Base-by-base conservation (phyloP, 2,888 invertebrate genomes). In the Pheosia gnoma region DNA sequence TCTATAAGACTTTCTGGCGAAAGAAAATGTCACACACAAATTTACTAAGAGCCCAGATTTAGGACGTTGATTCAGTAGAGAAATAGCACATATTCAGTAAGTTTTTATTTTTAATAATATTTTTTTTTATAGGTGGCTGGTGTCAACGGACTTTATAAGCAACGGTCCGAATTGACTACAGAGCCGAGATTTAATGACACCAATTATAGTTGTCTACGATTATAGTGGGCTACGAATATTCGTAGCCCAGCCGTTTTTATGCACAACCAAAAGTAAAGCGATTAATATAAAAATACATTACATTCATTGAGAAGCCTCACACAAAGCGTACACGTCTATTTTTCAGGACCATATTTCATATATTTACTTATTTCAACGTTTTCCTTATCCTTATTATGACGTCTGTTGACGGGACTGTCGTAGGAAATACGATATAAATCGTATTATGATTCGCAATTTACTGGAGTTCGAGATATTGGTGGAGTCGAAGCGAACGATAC, bases 371-470 rank as follows among this genome's bases (percentile, higher is more conserved):
- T 41, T 56, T 54, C 13, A 41, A 38, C 38, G 0, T 38, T 39
- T 38, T 38, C 13, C 6, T 38, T n/a, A n/a, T 43, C 25, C 36
- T 36, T 7, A 57, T 57, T 45, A 10, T 36, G 43, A 43, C 8
- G 39, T 13, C 7, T 8, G 45, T 8, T 5, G 25, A 45, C 57
- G 10, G 57, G 3, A 6, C 10, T 57, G 45, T 57, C 45, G 45
- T 13, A 36, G 36, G 10, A 45, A 45, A 57, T 45, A 57, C 36
- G 57, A 57, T 45, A 57, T 3, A 45, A 45, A 57, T 45, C 45
- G 25, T 41, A 56, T 45, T 36, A 45, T 45, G 43, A 43, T 57
- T 13, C 54, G n/a, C n/a, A 39, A 55, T 39, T 13, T 55, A 55
- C 37, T 39, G 55, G 55, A 54, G 10, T 37, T 54, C 1, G 7